Evolutionary conservation across 2,888 invertebrate genomes (phyloP), one percentile per base, ranked within the genome.

Genomic region (Amitus sp.): DNA sequence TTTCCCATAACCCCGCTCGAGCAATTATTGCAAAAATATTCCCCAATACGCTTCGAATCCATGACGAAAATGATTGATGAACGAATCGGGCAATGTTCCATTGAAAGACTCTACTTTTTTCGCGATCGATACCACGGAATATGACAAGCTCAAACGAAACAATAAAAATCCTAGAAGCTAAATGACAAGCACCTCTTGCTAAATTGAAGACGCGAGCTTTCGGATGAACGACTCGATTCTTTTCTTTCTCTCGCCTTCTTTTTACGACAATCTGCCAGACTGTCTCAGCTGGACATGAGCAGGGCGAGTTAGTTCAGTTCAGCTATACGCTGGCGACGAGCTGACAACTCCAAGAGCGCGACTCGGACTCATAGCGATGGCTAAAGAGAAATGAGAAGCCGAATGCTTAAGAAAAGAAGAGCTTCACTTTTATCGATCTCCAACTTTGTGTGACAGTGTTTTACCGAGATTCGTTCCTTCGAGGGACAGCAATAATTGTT

Each of bases 401-500:
- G 55, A 58, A 39, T 63, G 60, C 60, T 67, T 68, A 65, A 66
- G 66, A 69, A 63, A 65, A 65, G 59, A 17, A 37, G 15, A 37
- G 33, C 69, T 70, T 59, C 66, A 37, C 66, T 64, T 63, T 53
- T 50, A 68, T 69, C 72, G 73, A 76, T 72, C 77, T 75, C 72
- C 69, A 72, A 71, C 69, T 71, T 68, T 68, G 71, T 71, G 73
- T 74, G 76, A 72, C 71, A 73, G 73, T 72, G 77, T 73, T 76
- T 77, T 75, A 27, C 9, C 6, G 28, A 27, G n/a, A n/a, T n/a
- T 78, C 77, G 74, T 75, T 74, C 71, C 74, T 78, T 73, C 73
- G 68, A 67, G 73, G 74, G 78, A 77, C 79, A 78, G 79, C 78
- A 77, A 79, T 80, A 80, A 80, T 80, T 78, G 79, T 80, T 78